A percentile compares a stretch with the other conserved stretches of the same genome.
phyloP scores from a whole-genome alignment of 2,888 invertebrate species.

The Oxytorus armatus region DNA sequence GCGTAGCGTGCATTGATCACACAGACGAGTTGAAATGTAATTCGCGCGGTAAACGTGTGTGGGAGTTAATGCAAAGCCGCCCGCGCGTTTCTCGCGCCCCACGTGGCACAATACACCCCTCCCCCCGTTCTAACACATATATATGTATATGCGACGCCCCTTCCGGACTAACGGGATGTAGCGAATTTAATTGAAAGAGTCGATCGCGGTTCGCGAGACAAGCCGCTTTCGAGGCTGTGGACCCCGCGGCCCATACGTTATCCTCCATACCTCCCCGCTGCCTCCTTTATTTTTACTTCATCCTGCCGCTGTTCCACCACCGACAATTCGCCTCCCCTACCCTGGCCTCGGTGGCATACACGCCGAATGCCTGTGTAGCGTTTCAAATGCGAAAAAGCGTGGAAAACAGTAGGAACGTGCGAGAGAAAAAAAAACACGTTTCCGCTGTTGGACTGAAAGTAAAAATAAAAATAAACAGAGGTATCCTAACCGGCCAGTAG shows the following conservation, averaged over 20 bases:
- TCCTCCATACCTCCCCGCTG: constrained; percentile 6
- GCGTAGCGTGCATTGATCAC: constrained; percentile 49
- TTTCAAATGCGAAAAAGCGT: constrained; percentile 46
- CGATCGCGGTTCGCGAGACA: constrained; percentile 74
- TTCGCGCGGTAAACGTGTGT: constrained; percentile 50
- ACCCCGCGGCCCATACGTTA: constrained; percentile 67
- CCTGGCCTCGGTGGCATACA: constrained; percentile 35
- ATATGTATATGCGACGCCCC: constrained; percentile 2
- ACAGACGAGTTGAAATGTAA: constrained; percentile 59
- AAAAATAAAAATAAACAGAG: constrained; percentile 58
- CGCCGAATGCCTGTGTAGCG: constrained; percentile 28
- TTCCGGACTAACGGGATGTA: constrained; percentile 62
- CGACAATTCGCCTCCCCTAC: constrained; percentile 28
- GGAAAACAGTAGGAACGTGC: constrained; percentile 50
- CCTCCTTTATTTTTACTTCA: constrained; percentile 48
- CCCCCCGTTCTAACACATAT: constrained; percentile 38
- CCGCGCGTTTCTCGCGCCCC: constrained; percentile 50
- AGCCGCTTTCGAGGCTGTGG: constrained; percentile 64
- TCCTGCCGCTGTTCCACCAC: constrained; percentile 32
- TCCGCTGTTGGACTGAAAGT: constrained; percentile 49
- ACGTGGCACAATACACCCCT: constrained; percentile 64
- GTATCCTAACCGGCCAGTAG: constrained; percentile 61
- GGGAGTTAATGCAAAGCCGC: constrained; percentile 64
- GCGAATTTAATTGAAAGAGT: constrained; percentile 76
- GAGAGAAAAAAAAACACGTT: constrained; percentile 39